Conservation (phyloP, 1,140 invertebrate species). For the Leptoteleia sp. region DNA sequence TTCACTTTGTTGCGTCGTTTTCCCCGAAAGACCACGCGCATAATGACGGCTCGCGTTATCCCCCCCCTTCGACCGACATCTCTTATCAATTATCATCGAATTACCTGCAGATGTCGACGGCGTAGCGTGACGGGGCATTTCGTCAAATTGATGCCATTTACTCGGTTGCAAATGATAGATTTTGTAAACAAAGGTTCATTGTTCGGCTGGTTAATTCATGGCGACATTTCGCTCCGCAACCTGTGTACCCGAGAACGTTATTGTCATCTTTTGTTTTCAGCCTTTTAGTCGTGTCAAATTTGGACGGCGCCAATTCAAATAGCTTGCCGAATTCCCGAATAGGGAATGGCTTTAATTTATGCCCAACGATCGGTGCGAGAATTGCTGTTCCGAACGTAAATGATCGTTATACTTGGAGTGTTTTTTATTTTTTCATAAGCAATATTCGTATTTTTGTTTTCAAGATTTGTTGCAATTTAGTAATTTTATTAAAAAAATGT, state of each 20-base stretch:
- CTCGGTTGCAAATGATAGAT: slow-evolving; percentile 19
- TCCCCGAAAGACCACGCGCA: slow-evolving; percentile 37
- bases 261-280: too few relatives aligned
- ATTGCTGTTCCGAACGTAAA: too few relatives aligned
- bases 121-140: not conserved
- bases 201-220: slow-evolving; percentile 21
- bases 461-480: too few relatives aligned
- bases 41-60: slow-evolving; percentile 21
- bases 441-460: too few relatives aligned
- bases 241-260: not conserved
- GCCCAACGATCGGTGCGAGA: too few relatives aligned
- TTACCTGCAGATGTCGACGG: slow-evolving; percentile 20
- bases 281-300: too few relatives aligned
- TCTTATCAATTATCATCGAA: slow-evolving; percentile 50
- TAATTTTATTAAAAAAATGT: too few relatives aligned
- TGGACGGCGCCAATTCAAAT: too few relatives aligned
- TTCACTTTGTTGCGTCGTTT: slow-evolving; percentile 4
- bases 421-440: too few relatives aligned
- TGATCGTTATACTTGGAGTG: too few relatives aligned
- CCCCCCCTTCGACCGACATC: not conserved
- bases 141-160: slow-evolving; percentile 28
- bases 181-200: slow-evolving; percentile 35
- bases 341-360: too few relatives aligned
- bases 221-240: not conserved
- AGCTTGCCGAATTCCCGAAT: too few relatives aligned